Percentiles rank a stretch among this genome's conserved stretches.
Conservation (phyloP, 2,797 vertebrate species). For the Hyperoplus lanceolatus region DNA sequence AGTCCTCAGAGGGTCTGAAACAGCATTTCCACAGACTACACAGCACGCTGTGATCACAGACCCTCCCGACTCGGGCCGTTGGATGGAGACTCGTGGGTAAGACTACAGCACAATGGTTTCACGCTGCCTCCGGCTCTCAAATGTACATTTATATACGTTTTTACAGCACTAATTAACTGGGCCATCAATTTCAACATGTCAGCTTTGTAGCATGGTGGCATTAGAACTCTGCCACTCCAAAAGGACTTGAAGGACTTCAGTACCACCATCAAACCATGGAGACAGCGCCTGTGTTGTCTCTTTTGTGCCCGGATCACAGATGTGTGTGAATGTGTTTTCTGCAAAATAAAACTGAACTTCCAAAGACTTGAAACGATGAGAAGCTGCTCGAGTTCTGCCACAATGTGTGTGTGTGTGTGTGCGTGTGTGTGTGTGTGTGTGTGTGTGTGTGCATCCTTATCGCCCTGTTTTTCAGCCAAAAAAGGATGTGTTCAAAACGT, state of each 20-base stretch:
- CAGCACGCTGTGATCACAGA: conserved; percentile 78
- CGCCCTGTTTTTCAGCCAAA: conserved; percentile 47
- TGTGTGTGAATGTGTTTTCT: conserved; percentile 13
- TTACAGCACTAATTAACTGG: conserved; percentile 67
- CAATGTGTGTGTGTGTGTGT: background rate
- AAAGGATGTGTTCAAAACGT: conserved; percentile 62
- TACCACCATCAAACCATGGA: conserved; percentile 34
- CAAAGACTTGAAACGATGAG: conserved; percentile 27
- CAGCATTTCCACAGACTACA: conserved; percentile 76
- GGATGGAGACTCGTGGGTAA: conserved; percentile 64
- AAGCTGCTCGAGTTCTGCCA: conserved; percentile 23
- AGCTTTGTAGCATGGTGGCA: conserved; percentile 48
- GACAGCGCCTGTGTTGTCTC: conserved; percentile 27
- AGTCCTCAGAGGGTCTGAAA: conserved; percentile 64
- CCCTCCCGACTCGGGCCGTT: conserved; percentile 55
- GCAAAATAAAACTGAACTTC: conserved; percentile 40
- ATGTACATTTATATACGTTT: conserved; percentile 51
- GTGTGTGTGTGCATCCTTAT: background rate
- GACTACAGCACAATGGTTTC: conserved; percentile 68
- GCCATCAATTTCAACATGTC: conserved; percentile 54
- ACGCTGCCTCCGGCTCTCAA: conserved; percentile 52
- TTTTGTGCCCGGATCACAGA: conserved; percentile 31
- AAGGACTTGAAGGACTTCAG: conserved; percentile 45
- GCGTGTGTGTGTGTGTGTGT: conserved; percentile 3
- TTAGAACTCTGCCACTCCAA: conserved; percentile 44